Evolutionary conservation across 2,797 vertebrate species (phyloP).

Genomic region (Sitta carolinensis): DNA sequence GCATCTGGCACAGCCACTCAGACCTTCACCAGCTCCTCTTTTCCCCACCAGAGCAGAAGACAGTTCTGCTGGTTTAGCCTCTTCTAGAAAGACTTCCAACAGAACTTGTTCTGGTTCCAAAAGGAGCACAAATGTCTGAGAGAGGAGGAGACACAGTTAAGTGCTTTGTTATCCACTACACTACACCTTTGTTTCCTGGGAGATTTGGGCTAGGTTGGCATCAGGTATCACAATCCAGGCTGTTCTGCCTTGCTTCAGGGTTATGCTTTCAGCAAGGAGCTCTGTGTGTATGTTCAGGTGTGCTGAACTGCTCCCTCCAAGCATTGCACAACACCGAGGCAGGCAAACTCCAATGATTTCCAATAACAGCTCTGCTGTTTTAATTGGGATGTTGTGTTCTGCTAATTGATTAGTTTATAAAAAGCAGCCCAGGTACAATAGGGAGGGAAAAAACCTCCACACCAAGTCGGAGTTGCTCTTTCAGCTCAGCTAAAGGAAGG

Average conservation of each 20-base stretch:
- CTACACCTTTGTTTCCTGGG: conserved; percentile 62
- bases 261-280: conserved; percentile 54
- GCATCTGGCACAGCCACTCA: neutral
- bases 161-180: conserved; percentile 33
- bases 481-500: neutral
- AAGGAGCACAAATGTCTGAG: neutral
- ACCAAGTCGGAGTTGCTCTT: neutral
- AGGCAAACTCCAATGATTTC: conserved; percentile 39
- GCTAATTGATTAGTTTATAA: conserved; percentile 31
- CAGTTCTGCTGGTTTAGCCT: neutral
- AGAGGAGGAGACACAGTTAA: conserved; percentile 17
- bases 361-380: neutral
- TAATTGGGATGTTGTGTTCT: conserved; percentile 36
- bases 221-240: conserved; percentile 21
- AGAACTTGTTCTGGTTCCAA: neutral
- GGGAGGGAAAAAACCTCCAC: neutral
- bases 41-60: neutral
- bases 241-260: conserved; percentile 9
- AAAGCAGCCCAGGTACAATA: neutral
- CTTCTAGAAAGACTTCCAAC: neutral
- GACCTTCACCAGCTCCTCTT: neutral
- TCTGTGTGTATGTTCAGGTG: conserved; percentile 16
- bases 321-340: neutral
- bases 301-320: neutral
- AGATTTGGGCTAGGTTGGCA: conserved; percentile 40